phyloP scores from a whole-genome alignment of 1,140 invertebrate species.

The Drosophila kanapiae region DNA sequence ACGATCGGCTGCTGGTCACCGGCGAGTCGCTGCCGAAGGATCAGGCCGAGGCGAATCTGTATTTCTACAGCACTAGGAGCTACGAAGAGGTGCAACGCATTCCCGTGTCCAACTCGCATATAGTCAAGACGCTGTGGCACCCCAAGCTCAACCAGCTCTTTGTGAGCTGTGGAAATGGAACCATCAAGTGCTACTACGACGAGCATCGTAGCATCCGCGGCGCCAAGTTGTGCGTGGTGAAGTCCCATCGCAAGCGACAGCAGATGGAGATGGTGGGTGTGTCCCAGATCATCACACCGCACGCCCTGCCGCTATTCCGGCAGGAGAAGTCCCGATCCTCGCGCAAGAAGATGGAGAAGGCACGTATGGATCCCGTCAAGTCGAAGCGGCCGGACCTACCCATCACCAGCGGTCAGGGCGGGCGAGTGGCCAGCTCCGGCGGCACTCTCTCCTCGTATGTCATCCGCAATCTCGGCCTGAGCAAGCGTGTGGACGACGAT shows the following conservation, averaged over 20 bases:
- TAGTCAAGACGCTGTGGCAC: slow-evolving; percentile 97
- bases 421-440: slow-evolving; percentile 97
- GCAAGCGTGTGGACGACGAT: slow-evolving; percentile 97
- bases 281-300: slow-evolving; percentile 98
- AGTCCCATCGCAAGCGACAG: slow-evolving; percentile 92
- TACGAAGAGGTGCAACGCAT: slow-evolving; percentile 92
- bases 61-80: slow-evolving; percentile 93
- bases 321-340: slow-evolving; percentile 96
- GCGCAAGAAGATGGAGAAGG: slow-evolving; percentile 96
- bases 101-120: slow-evolving; percentile 91
- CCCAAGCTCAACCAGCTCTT: slow-evolving; percentile 98
- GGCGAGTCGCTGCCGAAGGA: slow-evolving; percentile 93
- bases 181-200: slow-evolving; percentile 96
- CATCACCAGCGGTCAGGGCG: slow-evolving; percentile 94
- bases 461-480: slow-evolving; percentile 96
- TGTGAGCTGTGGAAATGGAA: slow-evolving; percentile 96
- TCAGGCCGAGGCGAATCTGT: slow-evolving; percentile 90
- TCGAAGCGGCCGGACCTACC: slow-evolving; percentile 97
- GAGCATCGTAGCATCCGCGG: slow-evolving; percentile 94
- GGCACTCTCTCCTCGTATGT: slow-evolving; percentile 99
- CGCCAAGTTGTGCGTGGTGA: slow-evolving; percentile 95
- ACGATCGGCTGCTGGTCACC: slow-evolving; percentile 95
- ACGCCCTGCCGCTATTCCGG: slow-evolving; percentile 97
- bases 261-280: slow-evolving; percentile 94
- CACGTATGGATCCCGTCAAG: slow-evolving; percentile 95